These are phyloP conservation scores for Chrysochloris asiatica DNA, from an alignment of 2,113 vertebrate genomes.

Conservation along the genomic window DNA sequence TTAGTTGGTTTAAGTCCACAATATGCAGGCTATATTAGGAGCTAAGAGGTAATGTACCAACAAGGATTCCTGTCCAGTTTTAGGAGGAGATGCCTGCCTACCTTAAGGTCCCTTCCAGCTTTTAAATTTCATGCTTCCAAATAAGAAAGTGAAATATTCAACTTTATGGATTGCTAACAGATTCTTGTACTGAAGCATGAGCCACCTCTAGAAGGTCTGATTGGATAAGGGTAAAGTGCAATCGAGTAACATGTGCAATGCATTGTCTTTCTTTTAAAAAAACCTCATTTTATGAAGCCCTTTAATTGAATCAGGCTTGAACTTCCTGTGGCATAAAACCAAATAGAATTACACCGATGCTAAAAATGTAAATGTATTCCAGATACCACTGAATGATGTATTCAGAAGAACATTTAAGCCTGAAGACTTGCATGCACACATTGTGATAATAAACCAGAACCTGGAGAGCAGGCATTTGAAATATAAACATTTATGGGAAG, in stretches of 20 bases:
- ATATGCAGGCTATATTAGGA: background rate
- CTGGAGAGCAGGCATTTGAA: background rate
- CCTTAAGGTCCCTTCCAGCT: slow-evolving; percentile 22
- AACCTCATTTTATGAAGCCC: slow-evolving; percentile 68
- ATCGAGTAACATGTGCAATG: slow-evolving; percentile 58
- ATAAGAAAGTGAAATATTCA: slow-evolving; percentile 65
- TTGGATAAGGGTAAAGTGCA: slow-evolving; percentile 59
- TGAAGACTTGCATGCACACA: slow-evolving; percentile 12
- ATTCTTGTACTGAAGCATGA: slow-evolving; percentile 64
- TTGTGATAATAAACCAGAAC: slow-evolving; percentile 43
- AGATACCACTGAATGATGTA: slow-evolving; percentile 67
- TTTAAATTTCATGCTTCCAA: slow-evolving; percentile 58
- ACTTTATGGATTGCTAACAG: slow-evolving; percentile 73
- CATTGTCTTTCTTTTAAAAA: slow-evolving; percentile 72
- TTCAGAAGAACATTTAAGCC: background rate
- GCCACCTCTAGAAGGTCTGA: slow-evolving; percentile 23
- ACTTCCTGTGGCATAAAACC: slow-evolving; percentile 76
- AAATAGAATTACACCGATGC: slow-evolving; percentile 74
- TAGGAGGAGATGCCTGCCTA: slow-evolving; percentile 41
- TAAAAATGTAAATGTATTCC: slow-evolving; percentile 77
- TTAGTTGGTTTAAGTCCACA: background rate
- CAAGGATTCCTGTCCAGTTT: background rate
- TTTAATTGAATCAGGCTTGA: slow-evolving; percentile 76
- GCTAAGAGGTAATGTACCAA: background rate
- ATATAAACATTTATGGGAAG: slow-evolving; percentile 50